Percentiles rank a stretch among this genome's conserved stretches.
These are phyloP conservation scores for Oscheius myriophilus DNA, from an alignment of 2,888 invertebrate species.

Conservation along the genomic window DNA sequence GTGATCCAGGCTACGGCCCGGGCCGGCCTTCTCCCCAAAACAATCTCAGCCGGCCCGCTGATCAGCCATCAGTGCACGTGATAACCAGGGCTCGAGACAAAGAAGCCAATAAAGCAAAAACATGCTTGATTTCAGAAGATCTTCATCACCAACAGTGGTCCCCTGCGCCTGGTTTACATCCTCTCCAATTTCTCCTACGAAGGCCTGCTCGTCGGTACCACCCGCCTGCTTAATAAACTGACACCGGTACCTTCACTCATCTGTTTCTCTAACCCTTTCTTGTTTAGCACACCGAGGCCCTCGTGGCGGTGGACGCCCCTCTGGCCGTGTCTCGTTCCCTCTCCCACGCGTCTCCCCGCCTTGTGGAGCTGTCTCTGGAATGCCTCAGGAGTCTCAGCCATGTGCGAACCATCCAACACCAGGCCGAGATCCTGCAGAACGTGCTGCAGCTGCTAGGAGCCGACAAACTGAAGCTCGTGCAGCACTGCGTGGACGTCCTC, in stretches of 20 bases:
- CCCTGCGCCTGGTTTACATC: conserved; percentile 45
- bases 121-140: conserved; percentile 33
- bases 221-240: conserved; percentile 43
- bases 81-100: no score
- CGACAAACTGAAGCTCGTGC: conserved; percentile 36
- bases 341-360: conserved; percentile 49
- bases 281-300: conserved; percentile 39
- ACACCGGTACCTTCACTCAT: neutral
- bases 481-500: conserved; percentile 55
- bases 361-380: conserved; percentile 51
- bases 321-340: conserved; percentile 36
- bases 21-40: no score
- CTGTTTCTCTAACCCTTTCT: neutral
- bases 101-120: no score
- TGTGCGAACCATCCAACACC: conserved; percentile 37
- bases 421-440: conserved; percentile 36
- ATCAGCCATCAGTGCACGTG: no score
- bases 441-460: conserved; percentile 43
- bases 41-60: no score
- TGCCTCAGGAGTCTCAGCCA: conserved; percentile 57
- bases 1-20: no score
- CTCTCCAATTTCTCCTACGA: conserved; percentile 53
- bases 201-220: conserved; percentile 55
- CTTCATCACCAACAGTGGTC: conserved; percentile 43
- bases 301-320: conserved; percentile 40